Conservation (phyloP, 30 jellyfish, hydroid and myxozoan species). For the Hydractinia symbiolongicarpus region DNA sequence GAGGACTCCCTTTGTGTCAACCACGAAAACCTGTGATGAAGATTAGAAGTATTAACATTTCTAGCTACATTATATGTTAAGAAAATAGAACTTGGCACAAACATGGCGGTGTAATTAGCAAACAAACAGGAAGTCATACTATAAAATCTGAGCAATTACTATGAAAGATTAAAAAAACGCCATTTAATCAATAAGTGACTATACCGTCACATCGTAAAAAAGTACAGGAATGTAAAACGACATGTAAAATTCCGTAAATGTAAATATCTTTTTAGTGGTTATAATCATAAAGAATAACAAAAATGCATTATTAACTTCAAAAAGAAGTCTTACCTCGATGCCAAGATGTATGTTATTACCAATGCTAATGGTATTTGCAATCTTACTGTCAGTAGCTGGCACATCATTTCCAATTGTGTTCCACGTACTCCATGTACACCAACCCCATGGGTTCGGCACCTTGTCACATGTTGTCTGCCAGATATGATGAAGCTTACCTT, state of each 20-base stretch:
- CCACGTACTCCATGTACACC: conserved; percentile 99
- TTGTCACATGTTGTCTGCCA: conserved; percentile 99
- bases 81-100: background rate
- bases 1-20: conserved; percentile 55
- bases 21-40: conserved; percentile 52
- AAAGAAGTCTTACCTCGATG: conserved; percentile 59
- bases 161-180: too few relatives aligned
- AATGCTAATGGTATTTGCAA: conserved; percentile 53
- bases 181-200: too few relatives aligned
- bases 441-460: conserved; percentile 99
- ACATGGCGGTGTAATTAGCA: too few relatives aligned
- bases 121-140: too few relatives aligned
- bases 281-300: background rate
- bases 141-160: too few relatives aligned
- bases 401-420: conserved; percentile 53
- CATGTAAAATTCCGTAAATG: background rate
- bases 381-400: conserved; percentile 35
- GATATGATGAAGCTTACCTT: conserved; percentile 83
- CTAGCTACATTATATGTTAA: background rate
- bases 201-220: too few relatives aligned
- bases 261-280: background rate
- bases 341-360: conserved; percentile 91
- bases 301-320: background rate
- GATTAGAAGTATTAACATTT: background rate
- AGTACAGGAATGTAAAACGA: background rate